Conservation (phyloP, 2,113 vertebrate species). For the Petrocephalus zakoni region DNA sequence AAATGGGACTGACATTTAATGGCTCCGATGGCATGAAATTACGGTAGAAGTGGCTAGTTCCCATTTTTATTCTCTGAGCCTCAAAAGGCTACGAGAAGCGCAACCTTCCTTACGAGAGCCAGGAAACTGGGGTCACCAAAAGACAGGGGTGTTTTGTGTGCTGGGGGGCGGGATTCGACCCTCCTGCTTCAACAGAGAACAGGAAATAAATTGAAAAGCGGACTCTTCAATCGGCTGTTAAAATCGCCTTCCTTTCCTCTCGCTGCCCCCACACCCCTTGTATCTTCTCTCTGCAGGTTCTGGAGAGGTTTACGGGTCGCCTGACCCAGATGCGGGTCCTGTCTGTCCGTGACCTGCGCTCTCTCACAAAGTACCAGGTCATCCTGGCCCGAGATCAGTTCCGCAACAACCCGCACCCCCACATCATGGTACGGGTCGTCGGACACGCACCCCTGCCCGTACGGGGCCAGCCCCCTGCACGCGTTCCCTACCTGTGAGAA, state of each 20-base stretch:
- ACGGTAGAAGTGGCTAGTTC: neutral
- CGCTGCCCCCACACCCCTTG: neutral
- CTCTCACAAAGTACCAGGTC: constrained; percentile 85
- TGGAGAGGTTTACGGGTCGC: constrained; percentile 75
- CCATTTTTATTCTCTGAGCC: neutral
- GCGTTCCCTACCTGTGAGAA: neutral
- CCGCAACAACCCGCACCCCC: constrained; percentile 76
- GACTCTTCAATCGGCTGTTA: neutral
- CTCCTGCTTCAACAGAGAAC: neutral
- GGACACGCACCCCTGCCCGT: neutral
- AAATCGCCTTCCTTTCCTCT: neutral
- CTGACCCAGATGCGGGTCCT: constrained; percentile 72
- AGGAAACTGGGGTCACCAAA: neutral
- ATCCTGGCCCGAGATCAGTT: constrained; percentile 90
- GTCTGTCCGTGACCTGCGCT: constrained; percentile 66
- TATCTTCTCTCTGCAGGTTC: constrained; percentile 59
- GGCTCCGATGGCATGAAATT: neutral
- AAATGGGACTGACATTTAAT: neutral
- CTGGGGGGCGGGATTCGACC: neutral
- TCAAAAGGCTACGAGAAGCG: neutral
- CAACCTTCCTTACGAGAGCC: neutral
- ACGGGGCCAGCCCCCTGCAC: neutral
- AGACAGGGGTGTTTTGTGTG: neutral
- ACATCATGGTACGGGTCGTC: constrained; percentile 56
- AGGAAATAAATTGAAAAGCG: neutral